phyloP scores from a whole-genome alignment of 2,888 invertebrate genomes.

The Minunthozetes semirufus region DNA sequence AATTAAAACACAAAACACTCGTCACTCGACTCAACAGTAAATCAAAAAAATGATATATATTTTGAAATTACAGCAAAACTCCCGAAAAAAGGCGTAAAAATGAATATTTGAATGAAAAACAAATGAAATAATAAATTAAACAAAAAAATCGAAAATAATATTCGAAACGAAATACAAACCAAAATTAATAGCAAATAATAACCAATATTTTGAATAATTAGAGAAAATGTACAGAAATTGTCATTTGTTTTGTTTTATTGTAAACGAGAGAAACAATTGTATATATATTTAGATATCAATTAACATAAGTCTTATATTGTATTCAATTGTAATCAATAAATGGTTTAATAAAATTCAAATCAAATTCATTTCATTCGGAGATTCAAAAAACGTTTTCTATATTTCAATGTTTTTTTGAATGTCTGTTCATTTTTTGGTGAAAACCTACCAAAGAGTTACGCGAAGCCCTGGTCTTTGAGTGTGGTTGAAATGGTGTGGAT shows the following conservation, averaged over 20 bases:
- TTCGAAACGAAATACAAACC: background rate
- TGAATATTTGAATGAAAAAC: background rate
- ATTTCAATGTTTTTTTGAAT: constrained; percentile 12
- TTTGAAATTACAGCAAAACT: constrained; percentile 3
- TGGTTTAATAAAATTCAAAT: background rate
- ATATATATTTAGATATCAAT: constrained; percentile 5
- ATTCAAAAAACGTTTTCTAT: background rate
- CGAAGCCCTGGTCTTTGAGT: constrained; percentile 26
- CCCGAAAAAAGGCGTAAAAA: background rate
- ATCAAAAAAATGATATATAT: background rate
- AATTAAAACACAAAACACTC: background rate
- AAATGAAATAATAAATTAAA: constrained; percentile 1
- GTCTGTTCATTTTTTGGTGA: constrained; percentile 16
- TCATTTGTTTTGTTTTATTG: constrained; percentile 6
- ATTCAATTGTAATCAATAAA: too few species aligned
- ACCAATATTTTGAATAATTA: background rate
- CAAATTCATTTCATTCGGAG: constrained; percentile 4
- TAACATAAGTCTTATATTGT: too few species aligned
- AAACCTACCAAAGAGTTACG: constrained; percentile 20
- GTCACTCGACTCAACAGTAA: background rate
- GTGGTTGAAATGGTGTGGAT: background rate
- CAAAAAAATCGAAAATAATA: background rate
- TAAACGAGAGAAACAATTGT: background rate
- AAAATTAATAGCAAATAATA: background rate
- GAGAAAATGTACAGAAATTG: background rate